Base-by-base conservation (phyloP, 37 sponge, comb jelly and placozoan species). In the Eunapius fragilis region DNA sequence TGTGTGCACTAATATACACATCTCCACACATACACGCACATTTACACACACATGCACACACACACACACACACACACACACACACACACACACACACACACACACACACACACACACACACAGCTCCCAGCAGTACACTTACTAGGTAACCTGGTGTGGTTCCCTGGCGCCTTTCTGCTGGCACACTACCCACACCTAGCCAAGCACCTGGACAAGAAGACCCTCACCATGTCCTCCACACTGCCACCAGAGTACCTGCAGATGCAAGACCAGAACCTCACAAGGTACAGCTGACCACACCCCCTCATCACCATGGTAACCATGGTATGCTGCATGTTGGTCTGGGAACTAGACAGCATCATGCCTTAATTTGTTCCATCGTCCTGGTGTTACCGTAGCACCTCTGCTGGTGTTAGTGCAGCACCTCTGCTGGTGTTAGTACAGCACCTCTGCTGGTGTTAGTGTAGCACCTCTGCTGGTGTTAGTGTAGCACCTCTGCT, bases 161-260 rank as follows among this genome's bases (percentile, higher is more conserved):
- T 89, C 11, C 92, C 92, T 26, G 81, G 81, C 13, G 86, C 77
- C 37, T 98, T 98, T 68, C 77, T 98, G 32, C 28, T 28, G 35
- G 68, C 49, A 35, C 36, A 82, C 69, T 77, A 95, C 14, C 90
- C 93, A 19, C 79, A 67, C 89, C 58, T 93, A 68, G 13, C 48
- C 19, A 92, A 95, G 75, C 41, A 95, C 6, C 30, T 98, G 77
- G 97, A 98, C 87, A 95, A 91, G 91, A 98, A 98, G 75, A 77
- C 84, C 58, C 68, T 80, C 31, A 6, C 71, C 14, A 85, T 73
- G 22, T 92, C 87, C 0, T 71, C 24, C 1, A 47, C 77, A 4
- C 32, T 84, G 45, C 58, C 89, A 25, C 72, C 72, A 37, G 73
- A 80, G 76, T 96, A 87, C 80, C 95, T 98, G 58, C 47, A 76